These are phyloP conservation scores for Labeo calbasu DNA, from an alignment of 2,797 vertebrate genomes.

Conservation along the genomic window DNA sequence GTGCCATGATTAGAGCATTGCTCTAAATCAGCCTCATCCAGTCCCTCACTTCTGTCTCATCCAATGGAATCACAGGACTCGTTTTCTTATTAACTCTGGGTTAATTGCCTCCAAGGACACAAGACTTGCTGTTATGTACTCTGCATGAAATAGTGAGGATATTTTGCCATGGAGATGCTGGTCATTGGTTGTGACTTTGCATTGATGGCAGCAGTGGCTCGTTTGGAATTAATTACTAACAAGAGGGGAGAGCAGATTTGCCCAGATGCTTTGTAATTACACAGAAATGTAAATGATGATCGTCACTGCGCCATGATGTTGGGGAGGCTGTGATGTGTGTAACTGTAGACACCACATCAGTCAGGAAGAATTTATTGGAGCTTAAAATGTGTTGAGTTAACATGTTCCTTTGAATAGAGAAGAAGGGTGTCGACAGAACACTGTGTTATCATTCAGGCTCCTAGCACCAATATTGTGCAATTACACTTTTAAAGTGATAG, in stretches of 20 bases:
- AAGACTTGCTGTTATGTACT: conserved; percentile 8
- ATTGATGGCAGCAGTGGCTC: conserved; percentile 30
- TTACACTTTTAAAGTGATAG: not conserved
- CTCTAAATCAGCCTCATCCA: conserved; percentile 20
- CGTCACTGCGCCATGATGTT: conserved; percentile 4
- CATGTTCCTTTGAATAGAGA: not conserved
- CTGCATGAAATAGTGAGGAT: conserved; percentile 26
- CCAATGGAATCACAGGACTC: conserved; percentile 44
- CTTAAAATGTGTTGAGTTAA: conserved; percentile 5
- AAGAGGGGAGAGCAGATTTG: conserved; percentile 30
- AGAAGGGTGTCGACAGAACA: not conserved
- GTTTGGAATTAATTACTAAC: conserved; percentile 52
- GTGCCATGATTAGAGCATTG: conserved; percentile 2
- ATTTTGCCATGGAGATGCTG: conserved; percentile 2
- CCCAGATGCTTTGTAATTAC: conserved; percentile 55
- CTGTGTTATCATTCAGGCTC: not conserved
- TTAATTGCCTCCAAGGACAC: conserved; percentile 51
- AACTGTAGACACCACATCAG: conserved; percentile 7
- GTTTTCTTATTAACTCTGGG: conserved; percentile 56
- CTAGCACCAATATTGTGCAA: not conserved
- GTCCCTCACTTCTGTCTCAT: conserved; percentile 39
- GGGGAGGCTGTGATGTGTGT: conserved; percentile 9
- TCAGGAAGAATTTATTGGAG: not conserved
- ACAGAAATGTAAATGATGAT: conserved; percentile 49
- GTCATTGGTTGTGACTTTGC: conserved; percentile 46